Evolutionary conservation across 2,797 vertebrate genomes (phyloP).

Genomic region (Aeoliscus strigatus): DNA sequence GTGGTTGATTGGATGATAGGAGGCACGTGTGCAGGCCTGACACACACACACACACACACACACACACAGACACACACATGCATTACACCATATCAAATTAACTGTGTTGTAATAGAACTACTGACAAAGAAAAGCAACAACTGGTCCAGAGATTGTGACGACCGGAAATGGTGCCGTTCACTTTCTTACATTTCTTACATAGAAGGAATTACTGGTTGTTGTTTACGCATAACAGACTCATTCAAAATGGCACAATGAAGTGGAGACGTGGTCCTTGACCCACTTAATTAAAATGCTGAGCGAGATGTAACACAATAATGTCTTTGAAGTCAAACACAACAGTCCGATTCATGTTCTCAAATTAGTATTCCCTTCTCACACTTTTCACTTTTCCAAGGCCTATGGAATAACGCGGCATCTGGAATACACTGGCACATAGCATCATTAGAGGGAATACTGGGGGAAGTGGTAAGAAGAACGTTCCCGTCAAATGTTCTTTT

Average conservation of each 20-base stretch:
- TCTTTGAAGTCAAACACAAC: conserved; percentile 67
- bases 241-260: conserved; percentile 42
- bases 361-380: conserved; percentile 51
- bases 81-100: no score
- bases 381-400: conserved; percentile 33
- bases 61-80: no score
- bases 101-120: no score
- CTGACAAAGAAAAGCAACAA: no score
- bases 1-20: no score
- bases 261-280: conserved; percentile 68
- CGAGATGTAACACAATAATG: conserved; percentile 55
- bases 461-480: no score
- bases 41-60: no score
- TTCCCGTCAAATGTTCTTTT: no score
- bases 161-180: no score
- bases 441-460: conserved; percentile 10
- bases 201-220: conserved; percentile 44
- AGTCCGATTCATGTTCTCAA: conserved; percentile 47
- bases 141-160: no score
- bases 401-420: conserved; percentile 6
- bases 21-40: no score
- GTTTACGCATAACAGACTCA: conserved; percentile 43
- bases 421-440: background rate
- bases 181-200: no score
- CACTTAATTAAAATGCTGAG: conserved; percentile 62